A percentile compares a stretch with the other conserved stretches of the same genome.
Evolutionary conservation across 2,888 invertebrate genomes (phyloP).

Genomic region (Lasius platythorax): DNA sequence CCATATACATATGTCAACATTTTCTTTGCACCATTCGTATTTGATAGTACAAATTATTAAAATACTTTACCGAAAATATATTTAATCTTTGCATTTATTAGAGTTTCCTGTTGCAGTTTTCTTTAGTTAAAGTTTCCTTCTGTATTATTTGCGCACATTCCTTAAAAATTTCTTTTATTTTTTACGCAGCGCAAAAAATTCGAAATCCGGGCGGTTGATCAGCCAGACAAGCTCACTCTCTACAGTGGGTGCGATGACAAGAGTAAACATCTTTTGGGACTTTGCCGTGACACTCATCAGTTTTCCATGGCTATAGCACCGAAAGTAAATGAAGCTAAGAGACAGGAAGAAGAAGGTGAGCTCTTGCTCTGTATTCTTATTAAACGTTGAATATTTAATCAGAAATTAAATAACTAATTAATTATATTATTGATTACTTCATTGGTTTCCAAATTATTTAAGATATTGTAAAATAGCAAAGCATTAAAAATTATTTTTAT

Average conservation of each 20-base stretch:
- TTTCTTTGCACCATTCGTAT: neutral
- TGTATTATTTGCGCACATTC: neutral
- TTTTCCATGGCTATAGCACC: slow-evolving; percentile 97
- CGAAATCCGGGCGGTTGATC: slow-evolving; percentile 96
- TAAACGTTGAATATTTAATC: neutral
- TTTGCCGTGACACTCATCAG: slow-evolving; percentile 97
- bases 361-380: slow-evolving; percentile 56
- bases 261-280: slow-evolving; percentile 94
- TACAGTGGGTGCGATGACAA: slow-evolving; percentile 97
- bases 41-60: neutral
- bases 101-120: too few relatives aligned
- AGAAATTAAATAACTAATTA: neutral
- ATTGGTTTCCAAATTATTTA: neutral
- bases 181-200: slow-evolving; percentile 94
- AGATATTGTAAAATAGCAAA: neutral
- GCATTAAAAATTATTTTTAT: too few relatives aligned
- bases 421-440: neutral
- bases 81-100: neutral
- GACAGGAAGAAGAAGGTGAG: slow-evolving; percentile 93
- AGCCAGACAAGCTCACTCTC: slow-evolving; percentile 92
- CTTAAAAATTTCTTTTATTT: neutral
- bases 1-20: neutral
- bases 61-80: neutral
- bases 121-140: neutral
- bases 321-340: slow-evolving; percentile 93